Evolutionary conservation across 2,797 vertebrate species (phyloP).

Genomic region (Gobio occitaniae): DNA sequence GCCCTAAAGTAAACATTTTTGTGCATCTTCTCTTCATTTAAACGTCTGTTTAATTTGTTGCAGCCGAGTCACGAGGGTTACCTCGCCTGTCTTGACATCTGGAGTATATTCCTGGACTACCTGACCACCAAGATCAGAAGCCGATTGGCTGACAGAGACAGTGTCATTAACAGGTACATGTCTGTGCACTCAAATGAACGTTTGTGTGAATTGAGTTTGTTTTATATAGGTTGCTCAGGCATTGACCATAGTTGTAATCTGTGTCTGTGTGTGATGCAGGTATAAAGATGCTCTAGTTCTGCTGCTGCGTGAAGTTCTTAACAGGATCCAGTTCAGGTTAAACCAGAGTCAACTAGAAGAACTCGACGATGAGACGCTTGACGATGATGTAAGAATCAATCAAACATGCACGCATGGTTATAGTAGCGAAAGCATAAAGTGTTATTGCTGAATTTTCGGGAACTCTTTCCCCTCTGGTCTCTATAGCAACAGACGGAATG

Average conservation of each 20-base stretch:
- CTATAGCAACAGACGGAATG: conserved; percentile 96
- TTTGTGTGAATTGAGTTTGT: background rate
- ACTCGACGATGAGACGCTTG: conserved; percentile 94
- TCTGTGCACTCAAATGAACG: background rate
- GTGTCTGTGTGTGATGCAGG: conserved; percentile 72
- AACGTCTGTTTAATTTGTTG: conserved; percentile 25
- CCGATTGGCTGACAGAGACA: conserved; percentile 91
- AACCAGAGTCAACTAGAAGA: conserved; percentile 97
- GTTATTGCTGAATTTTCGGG: background rate
- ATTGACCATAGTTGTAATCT: background rate
- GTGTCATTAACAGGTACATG: conserved; percentile 90
- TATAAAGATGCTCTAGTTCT: conserved; percentile 96
- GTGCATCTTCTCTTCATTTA: background rate
- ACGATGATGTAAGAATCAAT: conserved; percentile 91
- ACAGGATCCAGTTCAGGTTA: conserved; percentile 95
- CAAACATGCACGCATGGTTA: background rate
- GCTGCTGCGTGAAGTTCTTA: conserved; percentile 92
- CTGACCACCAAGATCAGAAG: conserved; percentile 97
- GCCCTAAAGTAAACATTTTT: background rate
- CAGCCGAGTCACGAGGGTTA: conserved; percentile 98
- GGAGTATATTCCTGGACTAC: conserved; percentile 97
- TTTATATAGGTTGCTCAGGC: background rate
- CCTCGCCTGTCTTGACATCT: conserved; percentile 97
- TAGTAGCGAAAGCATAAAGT: background rate
- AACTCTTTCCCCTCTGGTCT: conserved; percentile 48